Percentiles rank a stretch among this genome's conserved stretches.
Evolutionary conservation across 2,888 invertebrate genomes (phyloP).

Genomic region (Sarcophaga carnaria): DNA sequence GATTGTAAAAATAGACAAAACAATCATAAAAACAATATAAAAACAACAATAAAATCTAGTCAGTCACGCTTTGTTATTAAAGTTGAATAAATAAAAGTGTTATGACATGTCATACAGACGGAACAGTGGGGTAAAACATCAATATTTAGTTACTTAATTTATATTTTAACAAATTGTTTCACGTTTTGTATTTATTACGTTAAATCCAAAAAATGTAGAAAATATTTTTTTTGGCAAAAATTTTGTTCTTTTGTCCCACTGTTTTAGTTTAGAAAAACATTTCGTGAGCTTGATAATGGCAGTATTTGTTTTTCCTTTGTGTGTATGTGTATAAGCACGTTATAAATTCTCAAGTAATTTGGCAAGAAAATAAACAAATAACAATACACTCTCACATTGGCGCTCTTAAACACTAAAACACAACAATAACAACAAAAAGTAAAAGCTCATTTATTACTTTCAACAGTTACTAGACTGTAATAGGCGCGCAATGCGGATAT

Average conservation of each 20-base stretch:
- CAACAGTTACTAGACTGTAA: slow-evolving; percentile 27
- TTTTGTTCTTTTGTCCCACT: slow-evolving; percentile 9
- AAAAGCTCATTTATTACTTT: slow-evolving; percentile 23
- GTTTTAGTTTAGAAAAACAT: not conserved
- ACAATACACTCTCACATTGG: not conserved
- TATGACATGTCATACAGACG: not conserved
- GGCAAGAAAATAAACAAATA: slow-evolving; percentile 33
- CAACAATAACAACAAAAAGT: not conserved
- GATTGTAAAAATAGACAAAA: not conserved
- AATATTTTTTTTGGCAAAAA: not conserved
- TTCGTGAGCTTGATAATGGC: not conserved
- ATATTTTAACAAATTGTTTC: not conserved
- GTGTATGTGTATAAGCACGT: not conserved
- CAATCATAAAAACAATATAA: not conserved
- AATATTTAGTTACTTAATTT: not conserved
- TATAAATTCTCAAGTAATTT: slow-evolving; percentile 33
- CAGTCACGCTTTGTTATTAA: not conserved
- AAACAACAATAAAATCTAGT: not conserved
- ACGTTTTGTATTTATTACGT: not conserved
- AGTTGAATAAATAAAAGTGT: not conserved
- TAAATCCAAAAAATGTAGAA: not conserved
- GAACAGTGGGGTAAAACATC: not conserved
- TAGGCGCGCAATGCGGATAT: slow-evolving; percentile 74
- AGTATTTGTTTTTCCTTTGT: not conserved
- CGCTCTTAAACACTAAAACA: not conserved